Evolutionary conservation across 1,140 invertebrate species (phyloP).

Genomic region (Pantala flavescens): DNA sequence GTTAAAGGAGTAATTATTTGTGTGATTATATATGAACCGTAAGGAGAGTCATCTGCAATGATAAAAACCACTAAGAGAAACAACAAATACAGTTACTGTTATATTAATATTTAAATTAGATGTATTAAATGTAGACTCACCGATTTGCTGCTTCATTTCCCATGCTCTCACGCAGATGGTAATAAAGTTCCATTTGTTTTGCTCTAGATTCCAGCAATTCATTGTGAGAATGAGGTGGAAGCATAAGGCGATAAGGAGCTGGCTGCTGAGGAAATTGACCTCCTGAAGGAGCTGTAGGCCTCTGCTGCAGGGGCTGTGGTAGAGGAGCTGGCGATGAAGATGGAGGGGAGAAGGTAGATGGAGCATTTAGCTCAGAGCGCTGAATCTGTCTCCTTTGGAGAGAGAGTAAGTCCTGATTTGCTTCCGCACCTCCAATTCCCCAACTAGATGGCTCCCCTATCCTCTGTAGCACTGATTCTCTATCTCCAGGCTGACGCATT

Average conservation of each 20-base stretch:
- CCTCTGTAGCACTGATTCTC: not conserved
- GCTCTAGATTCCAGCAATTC: not conserved
- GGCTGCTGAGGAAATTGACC: not conserved
- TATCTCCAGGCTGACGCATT: not conserved
- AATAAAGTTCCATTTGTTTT: not conserved
- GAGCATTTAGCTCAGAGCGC: not conserved
- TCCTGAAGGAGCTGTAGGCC: not conserved
- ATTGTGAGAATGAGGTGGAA: not conserved
- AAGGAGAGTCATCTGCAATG: too few relatives aligned
- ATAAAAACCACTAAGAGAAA: too few relatives aligned
- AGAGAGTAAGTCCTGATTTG: not conserved
- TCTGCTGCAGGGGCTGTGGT: conserved; percentile 12
- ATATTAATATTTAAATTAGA: too few relatives aligned
- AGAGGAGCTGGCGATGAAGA: conserved; percentile 21
- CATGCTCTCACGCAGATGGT: not conserved
- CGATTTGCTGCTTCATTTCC: not conserved
- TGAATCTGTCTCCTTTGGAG: not conserved
- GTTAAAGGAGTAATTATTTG: too few relatives aligned
- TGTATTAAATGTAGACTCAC: not conserved
- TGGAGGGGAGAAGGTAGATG: conserved; percentile 28
- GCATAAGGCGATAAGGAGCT: not conserved
- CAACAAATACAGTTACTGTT: too few relatives aligned
- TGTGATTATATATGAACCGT: too few relatives aligned
- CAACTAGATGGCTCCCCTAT: not conserved
- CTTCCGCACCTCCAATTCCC: not conserved